Evolutionary conservation across 2,888 invertebrate species (phyloP), one percentile per base, ranked within the genome.

Genomic region (Disparrhopalites patrizii): DNA sequence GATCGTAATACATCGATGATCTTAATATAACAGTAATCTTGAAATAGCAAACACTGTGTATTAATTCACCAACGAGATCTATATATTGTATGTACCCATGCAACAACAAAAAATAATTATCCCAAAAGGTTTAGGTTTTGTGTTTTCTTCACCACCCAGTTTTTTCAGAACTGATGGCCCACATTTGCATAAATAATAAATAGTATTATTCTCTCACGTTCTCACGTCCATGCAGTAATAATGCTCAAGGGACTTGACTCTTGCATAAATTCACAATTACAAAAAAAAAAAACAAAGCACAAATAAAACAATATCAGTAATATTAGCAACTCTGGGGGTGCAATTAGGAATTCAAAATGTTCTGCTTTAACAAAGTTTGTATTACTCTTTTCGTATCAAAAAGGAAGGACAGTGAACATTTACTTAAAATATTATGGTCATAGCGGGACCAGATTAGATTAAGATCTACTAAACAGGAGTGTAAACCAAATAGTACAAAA

Each of bases 41-140:
- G 20, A 18, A 8, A 47, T 13, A 20, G 47, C 25, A 47, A 47
- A 47, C 47, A 23, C n/a, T 47, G 47, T n/a, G n/a, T 54, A 27
- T 54, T 54, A 30, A 10, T 31, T 25, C 47, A 47, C 18, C 23
- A 47, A 7, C 30, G 54, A 54, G 54, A 54, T 54, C 54, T 54
- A 54, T n/a, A n/a, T n/a, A n/a, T n/a, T n/a, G n/a, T n/a, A n/a
- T 54, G 54, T 31, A 54, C 54, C 54, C 54, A n/a, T 20, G 10
- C 50, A 25, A 23, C 52, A n/a, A 52, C 27, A 52, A 52, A 52
- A 54, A 10, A 54, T 31, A 31, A 31, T 31, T 54, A 4, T n/a
- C 13, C 40, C 40, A 18, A 52, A 28, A 52, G 27, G 27, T 36
- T 10, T 36, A 36, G n/a, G n/a, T n/a, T n/a, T n/a, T n/a, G n/a